Base-by-base conservation (phyloP, 2,113 vertebrate genomes). In the Procavia capensis region DNA sequence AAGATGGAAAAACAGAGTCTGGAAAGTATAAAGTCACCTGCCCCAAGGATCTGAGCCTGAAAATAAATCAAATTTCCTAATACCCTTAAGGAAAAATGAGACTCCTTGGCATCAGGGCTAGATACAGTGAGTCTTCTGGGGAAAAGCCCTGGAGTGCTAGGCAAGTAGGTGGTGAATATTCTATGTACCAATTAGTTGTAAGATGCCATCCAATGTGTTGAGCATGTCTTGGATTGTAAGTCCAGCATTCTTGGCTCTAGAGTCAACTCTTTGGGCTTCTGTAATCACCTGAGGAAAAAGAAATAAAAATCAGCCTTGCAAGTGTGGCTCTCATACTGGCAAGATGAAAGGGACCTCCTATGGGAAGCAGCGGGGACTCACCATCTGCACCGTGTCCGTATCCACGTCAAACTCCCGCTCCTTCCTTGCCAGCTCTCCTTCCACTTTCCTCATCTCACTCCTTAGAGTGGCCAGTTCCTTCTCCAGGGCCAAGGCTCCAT, bases 111-210 rank as follows among this genome's bases (percentile, higher is more conserved):
- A n/a, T 17, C 2, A 1, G 4, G 57, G 43, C 31, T 24, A 9
- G 75, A 36, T 50, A 64, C 63, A 29, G 31, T 3, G 5, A 76
- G 31, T 31, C 2, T n/a, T 70, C 82, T 25, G 39, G n/a, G 79
- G 75, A 41, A 43, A 47, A 68, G 31, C n/a, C 85, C 36, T 61
- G 29, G 36, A 24, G 43, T 31, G 6, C 0, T 9, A 54, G 6
- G n/a, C 24, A 45, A 41, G 27, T 70, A 39, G 16, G 19, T 0
- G 25, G 1, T 19, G 50, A 47, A 22, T 6, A 10, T 0, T 3
- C 13, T 54, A 92, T 98, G 94, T 98, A 99, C 99, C 98, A 85
- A 99, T 97, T 27, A 98, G 97, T 0, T 9, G 97, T 13, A 99
- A 98, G 95, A 99, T 96, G 36, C 96, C 66, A 68, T 98, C 98